Percentiles rank a stretch among this genome's conserved stretches.
Evolutionary conservation across 1,140 invertebrate species (phyloP).

Genomic region (Mamestra configurata): DNA sequence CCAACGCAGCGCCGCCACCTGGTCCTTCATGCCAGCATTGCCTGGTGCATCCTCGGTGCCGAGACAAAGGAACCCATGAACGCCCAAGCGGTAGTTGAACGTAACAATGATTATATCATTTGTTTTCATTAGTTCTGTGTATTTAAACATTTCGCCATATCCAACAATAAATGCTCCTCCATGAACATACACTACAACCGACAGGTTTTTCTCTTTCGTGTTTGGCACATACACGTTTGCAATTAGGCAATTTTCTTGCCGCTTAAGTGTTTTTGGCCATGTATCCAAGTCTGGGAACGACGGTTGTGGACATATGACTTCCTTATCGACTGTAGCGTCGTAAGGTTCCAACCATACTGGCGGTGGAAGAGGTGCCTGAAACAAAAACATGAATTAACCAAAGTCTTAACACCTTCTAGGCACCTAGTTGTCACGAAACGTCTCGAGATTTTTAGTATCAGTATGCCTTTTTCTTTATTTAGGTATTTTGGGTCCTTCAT

Average conservation of each 20-base stretch:
- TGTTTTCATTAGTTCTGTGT: slow-evolving; percentile 58
- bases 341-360: slow-evolving; percentile 59
- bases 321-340: slow-evolving; percentile 64
- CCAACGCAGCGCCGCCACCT: slow-evolving; percentile 70
- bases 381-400: not conserved
- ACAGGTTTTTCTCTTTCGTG: slow-evolving; percentile 66
- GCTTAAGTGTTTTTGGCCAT: slow-evolving; percentile 10
- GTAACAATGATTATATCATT: slow-evolving; percentile 64
- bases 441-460: too few species aligned
- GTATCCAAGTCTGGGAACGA: slow-evolving; percentile 10
- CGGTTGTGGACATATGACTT: slow-evolving; percentile 69
- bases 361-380: slow-evolving; percentile 67
- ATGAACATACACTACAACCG: slow-evolving; percentile 71
- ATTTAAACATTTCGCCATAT: slow-evolving; percentile 45
- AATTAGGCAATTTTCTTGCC: slow-evolving; percentile 75
- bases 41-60: slow-evolving; percentile 71
- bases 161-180: slow-evolving; percentile 65
- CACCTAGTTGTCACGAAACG: too few species aligned
- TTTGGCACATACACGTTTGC: slow-evolving; percentile 74
- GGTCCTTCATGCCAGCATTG: slow-evolving; percentile 76
- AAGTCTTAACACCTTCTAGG: too few species aligned
- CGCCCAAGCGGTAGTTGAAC: slow-evolving; percentile 70
- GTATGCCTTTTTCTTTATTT: too few species aligned
- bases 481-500: too few species aligned
- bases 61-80: slow-evolving; percentile 70